Evolutionary conservation across 2,113 vertebrate species (phyloP), one percentile per base, ranked within the genome.

Genomic region (Raja brachyura): DNA sequence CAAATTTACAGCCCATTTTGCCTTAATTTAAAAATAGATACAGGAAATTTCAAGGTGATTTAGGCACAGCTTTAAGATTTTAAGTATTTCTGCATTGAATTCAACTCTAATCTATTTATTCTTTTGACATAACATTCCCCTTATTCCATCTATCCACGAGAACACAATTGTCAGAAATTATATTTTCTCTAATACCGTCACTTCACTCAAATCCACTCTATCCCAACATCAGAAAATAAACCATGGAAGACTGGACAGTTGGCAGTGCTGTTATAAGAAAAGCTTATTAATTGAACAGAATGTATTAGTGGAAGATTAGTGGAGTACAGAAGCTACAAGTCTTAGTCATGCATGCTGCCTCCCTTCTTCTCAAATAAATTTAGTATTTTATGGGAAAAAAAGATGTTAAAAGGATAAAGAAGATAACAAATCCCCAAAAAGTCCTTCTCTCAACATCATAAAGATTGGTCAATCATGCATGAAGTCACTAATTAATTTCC

Each of bases 391-490:
- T 83, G 8, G 79, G 22, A 56, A 83, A 56, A 83, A 56, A 83
- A 59, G 20, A 83, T 83, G 48, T 83, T 28, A 59, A 83, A 81
- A 83, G 79, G 79, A 83, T 83, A 54, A 83, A 83, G 79, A 9
- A 77, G 75, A 77, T 77, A 56, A 83, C 54, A 54, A 83, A 79
- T 18, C 16, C 39, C 39, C 20, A 13, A 56, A 54, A 56, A 83
- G 79, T 54, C 79, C 79, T 83, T 56, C 54, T 54, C 22, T 54
- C 79, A 83, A 83, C 48, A 83, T 59, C 56, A 83, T 56, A 56
- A 83, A 59, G 79, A 83, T 83, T 83, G 54, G 48, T 83, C 79
- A 59, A 59, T 83, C 79, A 83, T 83, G 79, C 79, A 83, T 83
- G 54, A 83, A 83, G 54, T 83, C 54, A 83, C 54, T 83, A 83